phyloP scores from a whole-genome alignment of 2,888 invertebrate species.

The Thera obeliscata region DNA sequence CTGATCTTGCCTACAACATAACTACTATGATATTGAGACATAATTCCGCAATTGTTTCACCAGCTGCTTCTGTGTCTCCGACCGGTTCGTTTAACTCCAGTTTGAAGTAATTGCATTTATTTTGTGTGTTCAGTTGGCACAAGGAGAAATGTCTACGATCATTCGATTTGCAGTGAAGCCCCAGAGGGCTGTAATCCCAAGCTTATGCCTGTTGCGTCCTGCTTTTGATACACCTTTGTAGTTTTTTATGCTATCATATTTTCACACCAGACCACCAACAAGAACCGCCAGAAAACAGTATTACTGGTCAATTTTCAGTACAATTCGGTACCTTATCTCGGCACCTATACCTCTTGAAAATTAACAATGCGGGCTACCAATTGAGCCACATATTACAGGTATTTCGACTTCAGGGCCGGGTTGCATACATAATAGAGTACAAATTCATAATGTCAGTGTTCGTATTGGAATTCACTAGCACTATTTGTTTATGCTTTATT shows the following conservation, averaged over 20 bases:
- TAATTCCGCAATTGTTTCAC: slow-evolving; percentile 13
- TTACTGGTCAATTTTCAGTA: background rate
- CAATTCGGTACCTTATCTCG: background rate
- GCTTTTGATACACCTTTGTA: slow-evolving; percentile 59
- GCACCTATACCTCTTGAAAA: no score
- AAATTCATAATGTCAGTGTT: background rate
- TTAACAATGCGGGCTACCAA: background rate
- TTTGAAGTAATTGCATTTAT: slow-evolving; percentile 56
- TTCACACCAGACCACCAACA: background rate
- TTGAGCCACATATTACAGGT: background rate
- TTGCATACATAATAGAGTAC: background rate
- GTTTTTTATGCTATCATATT: slow-evolving; percentile 10
- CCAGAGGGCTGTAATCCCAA: slow-evolving; percentile 73
- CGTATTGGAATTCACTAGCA: no score
- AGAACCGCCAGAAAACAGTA: background rate
- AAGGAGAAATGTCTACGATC: slow-evolving; percentile 68
- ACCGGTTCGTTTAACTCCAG: slow-evolving; percentile 44
- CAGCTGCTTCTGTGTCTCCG: slow-evolving; percentile 5
- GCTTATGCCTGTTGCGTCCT: slow-evolving; percentile 77
- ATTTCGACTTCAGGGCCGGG: background rate
- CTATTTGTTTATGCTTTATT: no score
- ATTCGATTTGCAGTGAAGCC: slow-evolving; percentile 81
- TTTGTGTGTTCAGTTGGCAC: slow-evolving; percentile 53
- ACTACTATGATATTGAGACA: slow-evolving; percentile 7
- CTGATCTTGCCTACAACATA: background rate